Evolutionary conservation across 2,888 invertebrate genomes (phyloP).

Genomic region (Apotomis capreana): DNA sequence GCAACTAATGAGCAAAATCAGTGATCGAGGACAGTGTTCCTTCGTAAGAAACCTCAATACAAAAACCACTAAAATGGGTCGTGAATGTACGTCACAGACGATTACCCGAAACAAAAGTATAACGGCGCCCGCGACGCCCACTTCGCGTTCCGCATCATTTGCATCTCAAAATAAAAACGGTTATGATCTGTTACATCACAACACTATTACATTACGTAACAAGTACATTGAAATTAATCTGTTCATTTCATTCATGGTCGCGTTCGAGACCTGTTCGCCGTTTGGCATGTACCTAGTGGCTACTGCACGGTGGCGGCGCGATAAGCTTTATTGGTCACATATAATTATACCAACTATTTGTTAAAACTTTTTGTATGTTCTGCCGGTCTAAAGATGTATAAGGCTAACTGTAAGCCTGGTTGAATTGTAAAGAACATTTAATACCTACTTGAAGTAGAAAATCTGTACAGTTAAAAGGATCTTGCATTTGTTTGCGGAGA

Average conservation of each 20-base stretch:
- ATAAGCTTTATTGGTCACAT: constrained; percentile 27
- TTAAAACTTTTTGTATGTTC: background rate
- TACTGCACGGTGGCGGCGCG: constrained; percentile 23
- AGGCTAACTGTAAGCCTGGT: too few relatives aligned
- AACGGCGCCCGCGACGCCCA: constrained; percentile 47
- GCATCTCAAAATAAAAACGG: constrained; percentile 57
- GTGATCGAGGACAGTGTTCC: background rate
- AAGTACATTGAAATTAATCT: constrained; percentile 37
- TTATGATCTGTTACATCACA: constrained; percentile 59
- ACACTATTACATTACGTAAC: constrained; percentile 49
- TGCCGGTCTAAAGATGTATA: too few relatives aligned
- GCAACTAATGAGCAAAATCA: too few relatives aligned
- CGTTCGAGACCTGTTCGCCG: constrained; percentile 27
- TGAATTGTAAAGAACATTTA: too few relatives aligned
- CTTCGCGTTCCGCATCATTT: constrained; percentile 59
- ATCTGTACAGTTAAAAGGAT: too few relatives aligned
- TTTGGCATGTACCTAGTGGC: constrained; percentile 32
- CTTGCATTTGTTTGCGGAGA: too few relatives aligned
- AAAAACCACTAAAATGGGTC: constrained; percentile 25
- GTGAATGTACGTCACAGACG: constrained; percentile 43
- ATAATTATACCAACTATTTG: background rate
- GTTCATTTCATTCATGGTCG: constrained; percentile 39
- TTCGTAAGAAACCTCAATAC: constrained; percentile 2
- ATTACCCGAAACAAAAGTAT: constrained; percentile 51
- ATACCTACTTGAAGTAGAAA: too few relatives aligned